phyloP scores from a whole-genome alignment of 2,797 vertebrate species.

The Leuciscus waleckii region DNA sequence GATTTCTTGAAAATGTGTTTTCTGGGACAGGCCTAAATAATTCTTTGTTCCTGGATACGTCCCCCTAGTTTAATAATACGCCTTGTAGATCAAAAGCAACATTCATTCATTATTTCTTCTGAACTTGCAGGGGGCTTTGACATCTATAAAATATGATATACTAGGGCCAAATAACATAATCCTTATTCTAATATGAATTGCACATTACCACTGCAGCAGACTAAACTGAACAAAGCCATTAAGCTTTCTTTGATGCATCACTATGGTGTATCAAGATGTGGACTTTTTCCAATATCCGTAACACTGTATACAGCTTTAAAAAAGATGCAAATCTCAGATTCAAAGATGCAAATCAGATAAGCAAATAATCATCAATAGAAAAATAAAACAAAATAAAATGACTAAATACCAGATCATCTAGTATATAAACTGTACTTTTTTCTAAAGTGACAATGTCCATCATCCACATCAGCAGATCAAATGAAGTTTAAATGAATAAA shows the following conservation, averaged over 20 bases:
- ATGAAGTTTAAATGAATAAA: background rate
- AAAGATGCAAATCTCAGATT: background rate
- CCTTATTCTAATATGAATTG: background rate
- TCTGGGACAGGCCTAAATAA: constrained; percentile 68
- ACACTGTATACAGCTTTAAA: background rate
- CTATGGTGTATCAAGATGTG: background rate
- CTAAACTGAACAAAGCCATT: background rate
- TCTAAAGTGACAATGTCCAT: background rate
- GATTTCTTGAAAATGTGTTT: constrained; percentile 74
- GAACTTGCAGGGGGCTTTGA: background rate
- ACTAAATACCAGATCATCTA: background rate
- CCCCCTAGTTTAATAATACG: constrained; percentile 45
- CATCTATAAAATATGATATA: background rate
- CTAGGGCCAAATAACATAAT: background rate
- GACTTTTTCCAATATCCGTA: background rate
- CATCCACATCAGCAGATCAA: background rate
- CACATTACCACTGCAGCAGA: background rate
- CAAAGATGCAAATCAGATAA: constrained; percentile 2
- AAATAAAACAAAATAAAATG: background rate
- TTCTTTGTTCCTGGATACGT: constrained; percentile 59
- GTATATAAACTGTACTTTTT: background rate
- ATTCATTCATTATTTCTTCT: constrained; percentile 8
- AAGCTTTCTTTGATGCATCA: background rate
- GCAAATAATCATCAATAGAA: background rate
- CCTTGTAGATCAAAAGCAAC: constrained; percentile 24